Evolutionary conservation across 2,797 vertebrate genomes (phyloP), one percentile per base, ranked within the genome.

Genomic region (Fringilla coelebs): DNA sequence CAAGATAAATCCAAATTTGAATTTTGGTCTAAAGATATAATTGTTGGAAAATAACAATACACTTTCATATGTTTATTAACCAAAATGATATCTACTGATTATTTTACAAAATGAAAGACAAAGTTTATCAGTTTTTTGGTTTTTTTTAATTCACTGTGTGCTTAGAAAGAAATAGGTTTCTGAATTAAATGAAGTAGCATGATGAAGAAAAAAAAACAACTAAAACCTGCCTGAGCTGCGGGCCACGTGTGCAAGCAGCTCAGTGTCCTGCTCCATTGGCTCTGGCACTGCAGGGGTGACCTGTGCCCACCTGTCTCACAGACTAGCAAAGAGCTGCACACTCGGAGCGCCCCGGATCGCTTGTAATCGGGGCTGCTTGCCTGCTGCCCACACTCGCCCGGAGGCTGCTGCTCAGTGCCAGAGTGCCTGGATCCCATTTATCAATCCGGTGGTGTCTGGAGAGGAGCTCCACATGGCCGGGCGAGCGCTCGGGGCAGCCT

Each of bases 331-430:
- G 57, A 49, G 46, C 68, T 32, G 19, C 51, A 10, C 29, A 2
- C 41, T 13, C 6, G 43, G 48, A 45, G 38, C 3, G 0, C 25
- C 70, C 41, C 45, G 13, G 12, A 7, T 18, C 28, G 2, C 57
- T 18, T 13, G 31, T 29, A 6, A 9, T 4, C 0, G 6, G 57
- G 36, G 43, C 48, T 17, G 26, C 36, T 20, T 9, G 34, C 29
- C 24, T 19, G 82, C 46, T 65, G 17, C 68, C 71, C 73, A 1
- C 43, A 0, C 11, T 40, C 24, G n/a, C 52, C 32, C 4, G 29
- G 38, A n/a, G 43, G 34, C 43, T 36, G 57, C 77, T 1, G 1
- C 1, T 34, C 1, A 1, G 17, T 3, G 61, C 17, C 21, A 41
- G 29, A 45, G 5, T 45, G 85, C 55, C 41, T 7, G 48, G 32